Conservation (phyloP, 2,113 vertebrate species). For the Hippocampus abdominalis region DNA sequence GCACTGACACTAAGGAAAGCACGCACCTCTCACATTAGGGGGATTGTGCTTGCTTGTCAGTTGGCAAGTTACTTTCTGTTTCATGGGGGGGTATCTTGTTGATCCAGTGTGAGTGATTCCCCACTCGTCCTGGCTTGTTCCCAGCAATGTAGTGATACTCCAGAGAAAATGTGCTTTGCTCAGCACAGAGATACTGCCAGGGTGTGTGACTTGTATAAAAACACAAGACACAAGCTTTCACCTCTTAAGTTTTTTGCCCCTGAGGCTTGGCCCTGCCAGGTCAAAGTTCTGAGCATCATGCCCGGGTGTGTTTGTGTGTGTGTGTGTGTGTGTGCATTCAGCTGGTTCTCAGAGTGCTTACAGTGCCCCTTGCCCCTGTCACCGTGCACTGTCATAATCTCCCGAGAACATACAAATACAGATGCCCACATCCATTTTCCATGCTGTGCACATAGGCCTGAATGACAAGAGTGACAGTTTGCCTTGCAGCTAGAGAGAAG, state of each 20-base stretch:
- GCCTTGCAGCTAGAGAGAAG: constrained; percentile 60
- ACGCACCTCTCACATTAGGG: background rate
- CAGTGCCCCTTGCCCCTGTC: constrained; percentile 36
- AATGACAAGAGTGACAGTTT: constrained; percentile 67
- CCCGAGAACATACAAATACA: constrained; percentile 35
- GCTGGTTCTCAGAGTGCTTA: constrained; percentile 51
- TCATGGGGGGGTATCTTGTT: background rate
- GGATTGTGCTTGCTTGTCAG: background rate
- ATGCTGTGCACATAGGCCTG: constrained; percentile 58
- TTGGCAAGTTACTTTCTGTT: background rate
- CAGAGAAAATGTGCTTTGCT: background rate
- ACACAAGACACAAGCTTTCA: background rate
- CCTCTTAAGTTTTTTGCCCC: constrained; percentile 28
- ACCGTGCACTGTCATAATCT: constrained; percentile 43
- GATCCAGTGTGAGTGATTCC: background rate
- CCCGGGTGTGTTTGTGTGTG: constrained; percentile 29
- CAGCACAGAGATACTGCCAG: background rate
- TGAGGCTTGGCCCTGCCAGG: constrained; percentile 32
- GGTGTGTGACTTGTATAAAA: constrained; percentile 5
- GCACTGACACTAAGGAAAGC: background rate
- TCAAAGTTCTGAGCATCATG: constrained; percentile 38
- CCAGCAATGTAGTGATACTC: constrained; percentile 3
- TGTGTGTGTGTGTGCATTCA: constrained; percentile 35
- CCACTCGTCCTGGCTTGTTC: background rate
- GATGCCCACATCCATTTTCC: constrained; percentile 47